A percentile compares a stretch with the other conserved stretches of the same genome.
Evolutionary conservation across 2,797 vertebrate genomes (phyloP).

Genomic region (Ispidina picta): DNA sequence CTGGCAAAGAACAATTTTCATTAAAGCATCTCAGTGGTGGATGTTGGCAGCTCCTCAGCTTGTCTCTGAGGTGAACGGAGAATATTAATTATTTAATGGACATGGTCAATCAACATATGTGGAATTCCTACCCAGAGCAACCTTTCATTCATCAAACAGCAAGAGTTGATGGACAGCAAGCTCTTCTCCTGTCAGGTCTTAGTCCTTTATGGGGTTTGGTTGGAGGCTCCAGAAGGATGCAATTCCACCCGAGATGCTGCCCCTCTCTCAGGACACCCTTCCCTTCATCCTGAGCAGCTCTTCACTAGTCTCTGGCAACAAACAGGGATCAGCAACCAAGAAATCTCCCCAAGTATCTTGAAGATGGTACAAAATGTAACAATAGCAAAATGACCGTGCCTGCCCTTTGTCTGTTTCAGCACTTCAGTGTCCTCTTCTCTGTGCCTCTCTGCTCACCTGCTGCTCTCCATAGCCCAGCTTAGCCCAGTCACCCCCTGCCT

Average conservation of each 20-base stretch:
- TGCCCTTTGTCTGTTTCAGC: not conserved
- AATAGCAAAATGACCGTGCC: not conserved
- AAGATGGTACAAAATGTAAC: not conserved
- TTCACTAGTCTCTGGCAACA: not conserved
- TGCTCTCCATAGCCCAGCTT: not conserved
- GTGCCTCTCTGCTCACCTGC: not conserved
- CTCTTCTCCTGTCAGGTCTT: not conserved
- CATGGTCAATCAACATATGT: not conserved
- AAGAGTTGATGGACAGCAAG: not conserved
- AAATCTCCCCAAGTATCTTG: not conserved
- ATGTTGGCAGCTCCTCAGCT: not conserved
- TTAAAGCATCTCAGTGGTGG: constrained; percentile 12
- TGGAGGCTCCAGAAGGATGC: not conserved
- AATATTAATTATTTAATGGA: constrained; percentile 11
- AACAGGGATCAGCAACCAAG: not conserved
- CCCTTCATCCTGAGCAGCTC: not conserved
- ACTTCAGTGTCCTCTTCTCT: not conserved
- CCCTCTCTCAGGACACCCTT: not conserved
- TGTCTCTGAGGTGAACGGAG: not conserved
- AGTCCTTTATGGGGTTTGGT: not conserved
- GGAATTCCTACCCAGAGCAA: not conserved
- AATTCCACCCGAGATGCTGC: not conserved
- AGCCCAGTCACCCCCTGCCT: not conserved
- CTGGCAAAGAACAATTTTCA: constrained; percentile 26
- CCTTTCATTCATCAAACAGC: not conserved